Percentiles rank a stretch among this genome's conserved stretches.
phyloP scores from a whole-genome alignment of 2,113 vertebrate species.

The Pterophyllum scalare region DNA sequence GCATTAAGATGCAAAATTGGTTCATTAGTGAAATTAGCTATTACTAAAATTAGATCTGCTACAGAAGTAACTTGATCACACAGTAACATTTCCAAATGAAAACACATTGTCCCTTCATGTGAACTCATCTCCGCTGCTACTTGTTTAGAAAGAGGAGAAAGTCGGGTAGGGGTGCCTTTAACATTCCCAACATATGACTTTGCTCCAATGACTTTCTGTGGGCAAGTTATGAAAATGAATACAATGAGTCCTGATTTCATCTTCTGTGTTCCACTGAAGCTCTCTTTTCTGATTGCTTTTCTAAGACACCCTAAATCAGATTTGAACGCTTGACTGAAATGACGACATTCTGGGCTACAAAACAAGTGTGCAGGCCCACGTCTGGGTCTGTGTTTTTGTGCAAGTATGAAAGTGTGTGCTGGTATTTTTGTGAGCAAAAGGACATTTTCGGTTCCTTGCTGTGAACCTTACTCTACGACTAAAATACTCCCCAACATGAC shows the following conservation, averaged over 20 bases:
- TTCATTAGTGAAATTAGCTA: neutral
- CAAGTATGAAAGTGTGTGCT: neutral
- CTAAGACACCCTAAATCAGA: conserved; percentile 60
- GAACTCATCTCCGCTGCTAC: neutral
- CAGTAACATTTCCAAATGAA: neutral
- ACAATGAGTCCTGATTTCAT: conserved; percentile 54
- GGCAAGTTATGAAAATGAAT: conserved; percentile 37
- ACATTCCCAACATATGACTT: conserved; percentile 17
- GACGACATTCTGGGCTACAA: conserved; percentile 35
- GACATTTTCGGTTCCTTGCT: neutral
- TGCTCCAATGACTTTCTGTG: conserved; percentile 39
- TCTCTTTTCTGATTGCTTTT: conserved; percentile 48
- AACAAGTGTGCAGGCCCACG: conserved; percentile 1
- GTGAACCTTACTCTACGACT: neutral
- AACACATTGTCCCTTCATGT: neutral
- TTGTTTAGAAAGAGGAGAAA: conserved; percentile 12
- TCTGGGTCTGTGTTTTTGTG: neutral
- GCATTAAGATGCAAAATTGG: neutral
- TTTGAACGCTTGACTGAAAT: conserved; percentile 55
- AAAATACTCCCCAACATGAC: neutral
- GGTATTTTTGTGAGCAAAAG: neutral
- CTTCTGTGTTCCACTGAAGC: conserved; percentile 44
- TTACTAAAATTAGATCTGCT: neutral
- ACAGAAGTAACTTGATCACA: neutral
- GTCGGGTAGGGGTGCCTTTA: neutral